Evolutionary conservation across 2,888 invertebrate species (phyloP).

Genomic region (Ceraclea dissimilis): DNA sequence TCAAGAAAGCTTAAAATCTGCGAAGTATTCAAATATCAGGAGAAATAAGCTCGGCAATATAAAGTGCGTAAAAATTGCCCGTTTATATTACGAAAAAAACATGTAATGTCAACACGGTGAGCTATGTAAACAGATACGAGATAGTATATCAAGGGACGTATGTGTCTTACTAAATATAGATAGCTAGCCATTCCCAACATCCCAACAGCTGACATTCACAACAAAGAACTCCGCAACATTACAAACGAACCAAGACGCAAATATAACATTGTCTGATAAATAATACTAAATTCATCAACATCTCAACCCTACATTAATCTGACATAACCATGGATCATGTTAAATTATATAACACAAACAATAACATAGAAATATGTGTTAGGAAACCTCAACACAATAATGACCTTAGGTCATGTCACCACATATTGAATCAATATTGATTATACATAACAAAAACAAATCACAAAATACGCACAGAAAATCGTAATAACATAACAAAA

Average conservation of each 20-base stretch:
- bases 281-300: not conserved
- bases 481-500: too few species aligned
- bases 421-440: constrained; percentile 20
- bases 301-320: not conserved
- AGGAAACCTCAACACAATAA: not conserved
- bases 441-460: constrained; percentile 11
- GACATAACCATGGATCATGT: not conserved
- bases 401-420: constrained; percentile 14
- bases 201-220: constrained; percentile 41
- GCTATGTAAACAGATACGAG: too few species aligned
- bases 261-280: not conserved
- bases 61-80: too few species aligned
- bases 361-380: not conserved
- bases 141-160: too few species aligned
- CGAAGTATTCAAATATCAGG: too few species aligned
- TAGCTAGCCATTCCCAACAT: too few species aligned
- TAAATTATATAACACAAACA: not conserved
- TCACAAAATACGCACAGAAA: not conserved
- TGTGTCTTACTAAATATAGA: too few species aligned
- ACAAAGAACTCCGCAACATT: constrained; percentile 30
- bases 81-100: too few species aligned
- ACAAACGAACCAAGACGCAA: constrained; percentile 9
- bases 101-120: too few species aligned
- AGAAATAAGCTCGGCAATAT: too few species aligned
- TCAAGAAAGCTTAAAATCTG: too few species aligned